These are phyloP conservation scores for Symphodus melops DNA, from an alignment of 2,113 vertebrate species.

Conservation along the genomic window DNA sequence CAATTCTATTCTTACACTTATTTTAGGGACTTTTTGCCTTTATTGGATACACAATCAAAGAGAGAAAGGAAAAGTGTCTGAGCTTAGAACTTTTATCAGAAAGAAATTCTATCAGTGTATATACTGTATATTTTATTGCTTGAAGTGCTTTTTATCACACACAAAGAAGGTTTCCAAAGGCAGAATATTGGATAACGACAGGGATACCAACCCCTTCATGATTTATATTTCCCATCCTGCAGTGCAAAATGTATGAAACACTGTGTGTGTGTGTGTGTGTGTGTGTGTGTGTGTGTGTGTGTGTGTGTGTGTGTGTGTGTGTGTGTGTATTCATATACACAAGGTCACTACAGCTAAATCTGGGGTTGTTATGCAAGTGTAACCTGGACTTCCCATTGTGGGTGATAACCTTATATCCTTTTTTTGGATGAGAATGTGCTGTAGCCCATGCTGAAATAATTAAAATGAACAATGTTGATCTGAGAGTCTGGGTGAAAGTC, in stretches of 20 bases:
- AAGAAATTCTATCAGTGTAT: background rate
- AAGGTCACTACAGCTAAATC: background rate
- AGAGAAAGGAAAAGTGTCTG: too few relatives aligned
- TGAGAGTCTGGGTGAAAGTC: too few relatives aligned
- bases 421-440: constrained; percentile 11
- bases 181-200: constrained; percentile 8
- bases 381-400: background rate
- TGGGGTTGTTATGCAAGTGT: constrained; percentile 22
- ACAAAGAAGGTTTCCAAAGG: constrained; percentile 9
- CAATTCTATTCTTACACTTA: too few relatives aligned
- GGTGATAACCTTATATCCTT: background rate
- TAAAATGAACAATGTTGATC: too few relatives aligned
- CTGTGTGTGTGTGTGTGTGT: background rate
- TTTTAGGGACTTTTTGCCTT: too few relatives aligned
- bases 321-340: background rate
- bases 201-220: constrained; percentile 1
- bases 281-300: background rate
- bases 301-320: background rate
- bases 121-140: background rate
- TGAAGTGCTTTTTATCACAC: constrained; percentile 10
- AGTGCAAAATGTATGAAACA: constrained; percentile 17
- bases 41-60: too few relatives aligned
- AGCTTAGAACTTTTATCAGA: too few relatives aligned
- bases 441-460: background rate
- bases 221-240: constrained; percentile 16